Percentiles rank a stretch among this genome's conserved stretches.
Conservation (phyloP, 2,113 vertebrate species). For the Caretta caretta region DNA sequence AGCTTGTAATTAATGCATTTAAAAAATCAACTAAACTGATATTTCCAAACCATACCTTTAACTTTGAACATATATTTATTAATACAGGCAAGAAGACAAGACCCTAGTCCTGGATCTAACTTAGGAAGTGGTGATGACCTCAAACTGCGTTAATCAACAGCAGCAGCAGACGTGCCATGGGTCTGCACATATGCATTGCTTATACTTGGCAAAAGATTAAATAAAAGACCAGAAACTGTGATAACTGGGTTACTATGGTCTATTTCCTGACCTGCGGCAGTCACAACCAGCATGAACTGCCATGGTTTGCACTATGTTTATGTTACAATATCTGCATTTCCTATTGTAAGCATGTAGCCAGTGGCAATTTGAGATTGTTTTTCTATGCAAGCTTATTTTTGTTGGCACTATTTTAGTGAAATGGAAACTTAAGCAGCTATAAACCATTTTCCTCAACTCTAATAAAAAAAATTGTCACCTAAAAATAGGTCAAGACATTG, state of each 20-base stretch:
- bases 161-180: slow-evolving; percentile 24
- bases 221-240: slow-evolving; percentile 87
- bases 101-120: slow-evolving; percentile 95
- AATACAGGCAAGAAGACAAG: slow-evolving; percentile 95
- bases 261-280: slow-evolving; percentile 80
- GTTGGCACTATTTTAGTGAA: slow-evolving; percentile 86
- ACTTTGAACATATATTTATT: slow-evolving; percentile 32
- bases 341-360: slow-evolving; percentile 88
- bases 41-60: not conserved
- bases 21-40: not conserved
- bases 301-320: slow-evolving; percentile 94
- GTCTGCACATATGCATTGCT: slow-evolving; percentile 69
- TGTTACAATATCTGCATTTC: slow-evolving; percentile 84
- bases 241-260: slow-evolving; percentile 81
- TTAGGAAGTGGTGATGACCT: slow-evolving; percentile 94
- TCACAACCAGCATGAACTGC: slow-evolving; percentile 74
- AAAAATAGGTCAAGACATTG: slow-evolving; percentile 76
- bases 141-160: slow-evolving; percentile 88
- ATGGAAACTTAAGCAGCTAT: slow-evolving; percentile 76
- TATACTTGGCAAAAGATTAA: slow-evolving; percentile 78
- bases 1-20: rapidly evolving
- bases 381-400: slow-evolving; percentile 86
- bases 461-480: slow-evolving; percentile 80
- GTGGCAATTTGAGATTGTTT: slow-evolving; percentile 82
- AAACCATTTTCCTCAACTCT: slow-evolving; percentile 74